Evolutionary conservation across 2,888 invertebrate genomes (phyloP).

Genomic region (Amphipoea oculea): DNA sequence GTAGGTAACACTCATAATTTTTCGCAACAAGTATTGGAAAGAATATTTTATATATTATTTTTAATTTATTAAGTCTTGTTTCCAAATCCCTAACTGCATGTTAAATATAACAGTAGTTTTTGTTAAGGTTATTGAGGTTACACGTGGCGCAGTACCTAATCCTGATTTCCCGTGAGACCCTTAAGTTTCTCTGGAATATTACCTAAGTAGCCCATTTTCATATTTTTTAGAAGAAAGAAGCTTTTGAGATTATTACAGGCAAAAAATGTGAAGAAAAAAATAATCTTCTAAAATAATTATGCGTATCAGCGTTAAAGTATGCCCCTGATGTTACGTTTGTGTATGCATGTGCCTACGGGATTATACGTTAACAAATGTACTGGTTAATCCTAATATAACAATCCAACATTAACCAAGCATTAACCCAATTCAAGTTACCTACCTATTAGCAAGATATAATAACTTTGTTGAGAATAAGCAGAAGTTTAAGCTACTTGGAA

Average conservation of each 20-base stretch:
- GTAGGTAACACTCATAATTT: slow-evolving; percentile 25
- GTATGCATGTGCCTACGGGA: neutral
- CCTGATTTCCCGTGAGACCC: slow-evolving; percentile 37
- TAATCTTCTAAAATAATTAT: neutral
- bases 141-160: neutral
- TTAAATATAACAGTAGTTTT: neutral
- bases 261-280: neutral
- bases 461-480: slow-evolving; percentile 21
- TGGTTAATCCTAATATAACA: neutral
- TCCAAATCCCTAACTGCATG: neutral
- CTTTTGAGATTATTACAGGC: neutral
- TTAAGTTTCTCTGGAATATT: slow-evolving; percentile 38
- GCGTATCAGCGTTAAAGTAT: neutral
- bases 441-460: neutral
- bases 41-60: neutral
- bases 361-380: neutral
- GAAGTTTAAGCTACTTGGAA: slow-evolving; percentile 15
- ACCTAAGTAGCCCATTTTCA: slow-evolving; percentile 25
- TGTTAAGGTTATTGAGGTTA: neutral
- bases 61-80: neutral
- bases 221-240: slow-evolving; percentile 1
- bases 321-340: neutral
- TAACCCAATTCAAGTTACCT: neutral
- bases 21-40: slow-evolving; percentile 12
- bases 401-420: neutral